Evolutionary conservation across 2,797 vertebrate species (phyloP).

Genomic region (Lepilemur ruficaudatus): DNA sequence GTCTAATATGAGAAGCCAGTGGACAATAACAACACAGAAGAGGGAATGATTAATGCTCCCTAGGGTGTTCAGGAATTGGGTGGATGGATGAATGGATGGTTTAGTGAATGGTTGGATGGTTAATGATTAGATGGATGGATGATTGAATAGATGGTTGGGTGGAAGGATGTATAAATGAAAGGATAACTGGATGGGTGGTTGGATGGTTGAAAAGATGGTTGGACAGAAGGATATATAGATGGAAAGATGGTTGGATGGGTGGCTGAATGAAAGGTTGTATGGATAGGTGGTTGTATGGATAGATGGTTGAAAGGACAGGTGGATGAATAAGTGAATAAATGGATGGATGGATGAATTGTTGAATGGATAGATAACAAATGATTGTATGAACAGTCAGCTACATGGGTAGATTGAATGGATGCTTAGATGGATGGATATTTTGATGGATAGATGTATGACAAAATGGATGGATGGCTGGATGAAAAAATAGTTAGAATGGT

Average conservation of each 20-base stretch:
- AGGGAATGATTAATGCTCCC: neutral
- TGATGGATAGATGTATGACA: neutral
- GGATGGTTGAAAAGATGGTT: neutral
- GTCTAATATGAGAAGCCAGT: neutral
- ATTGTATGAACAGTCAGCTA: neutral
- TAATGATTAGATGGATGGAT: neutral
- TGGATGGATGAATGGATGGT: neutral
- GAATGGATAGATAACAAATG: neutral
- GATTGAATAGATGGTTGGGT: neutral
- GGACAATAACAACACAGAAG: neutral
- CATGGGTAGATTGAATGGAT: neutral
- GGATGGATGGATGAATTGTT: neutral
- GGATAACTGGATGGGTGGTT: neutral
- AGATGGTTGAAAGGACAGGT: neutral
- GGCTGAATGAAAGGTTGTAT: neutral
- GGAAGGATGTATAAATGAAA: neutral
- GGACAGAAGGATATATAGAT: neutral
- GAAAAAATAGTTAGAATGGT: neutral
- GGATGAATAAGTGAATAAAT: neutral
- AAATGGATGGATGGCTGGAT: neutral
- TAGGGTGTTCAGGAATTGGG: neutral
- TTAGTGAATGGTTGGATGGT: neutral
- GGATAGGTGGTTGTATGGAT: neutral
- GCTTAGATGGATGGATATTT: neutral
- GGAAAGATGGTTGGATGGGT: neutral